Evolutionary conservation across 1,140 invertebrate species (phyloP), one percentile per base, ranked within the genome.

Genomic region (Drosophila erecta): DNA sequence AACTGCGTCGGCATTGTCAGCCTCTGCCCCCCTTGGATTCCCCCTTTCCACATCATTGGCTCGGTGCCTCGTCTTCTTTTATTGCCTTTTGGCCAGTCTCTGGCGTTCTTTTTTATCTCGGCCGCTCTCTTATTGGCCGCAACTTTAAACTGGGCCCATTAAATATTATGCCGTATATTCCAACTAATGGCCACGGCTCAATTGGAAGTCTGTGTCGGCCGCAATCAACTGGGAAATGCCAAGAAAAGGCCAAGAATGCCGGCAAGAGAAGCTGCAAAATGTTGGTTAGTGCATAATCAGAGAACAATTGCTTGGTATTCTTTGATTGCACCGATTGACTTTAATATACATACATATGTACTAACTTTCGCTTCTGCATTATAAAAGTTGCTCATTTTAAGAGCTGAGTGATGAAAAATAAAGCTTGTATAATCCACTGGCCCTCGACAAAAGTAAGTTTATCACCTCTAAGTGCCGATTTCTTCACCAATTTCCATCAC

Each of bases 81-180:
- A 78, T 78, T 73, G 70, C 61, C 56, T 67, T 65, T 66, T 58
- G 15, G 57, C 15, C 53, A 37, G 46, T 8, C 41, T 33, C 35
- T 43, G 51, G 49, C 30, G 56, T 73, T 62, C 49, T 56, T 75
- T 38, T 69, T 76, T 81, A 58, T 76, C 74, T 62, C 50, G 8
- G 41, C 67, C 74, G 74, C 41, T 76, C 41, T 55, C 72, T 70
- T 72, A 72, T 72, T 72, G 65, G 41, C 53, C 7, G 33, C 60
- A 50, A 59, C 60, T 57, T 67, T 77, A 64, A 80, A 79, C 58
- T 57, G 59, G 22, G 46, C 46, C 78, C 64, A 80, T 79, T 65
- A 78, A 69, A 67, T 51, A 59, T 77, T 59, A 76, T 62, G 61
- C 64, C 60, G 47, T 44, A 51, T 49, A 41, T 58, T 54, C 37